A percentile compares a stretch with the other conserved stretches of the same genome.
Conservation (phyloP, 2,113 vertebrate species). For the Rhinichthys klamathensis region DNA sequence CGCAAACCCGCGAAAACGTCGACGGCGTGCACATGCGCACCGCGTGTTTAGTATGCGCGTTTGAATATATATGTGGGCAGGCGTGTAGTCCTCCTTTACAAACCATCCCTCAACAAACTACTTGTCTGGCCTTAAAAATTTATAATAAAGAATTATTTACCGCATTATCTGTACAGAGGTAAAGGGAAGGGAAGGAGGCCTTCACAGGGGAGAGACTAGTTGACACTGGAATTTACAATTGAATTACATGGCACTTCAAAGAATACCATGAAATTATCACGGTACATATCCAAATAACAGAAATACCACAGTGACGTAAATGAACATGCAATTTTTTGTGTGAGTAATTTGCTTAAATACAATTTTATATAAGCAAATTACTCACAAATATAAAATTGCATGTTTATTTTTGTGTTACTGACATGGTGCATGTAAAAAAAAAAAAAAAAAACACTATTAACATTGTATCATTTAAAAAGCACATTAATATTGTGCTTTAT, state of each 20-base stretch:
- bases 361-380: background rate
- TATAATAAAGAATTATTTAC: no score
- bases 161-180: no score
- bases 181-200: no score
- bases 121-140: no score
- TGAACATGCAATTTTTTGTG: background rate
- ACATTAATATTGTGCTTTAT: background rate
- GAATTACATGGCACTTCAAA: background rate
- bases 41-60: no score
- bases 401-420: background rate
- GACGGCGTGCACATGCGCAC: no score
- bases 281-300: background rate
- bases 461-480: background rate
- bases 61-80: no score
- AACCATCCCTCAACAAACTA: no score
- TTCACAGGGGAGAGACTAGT: no score
- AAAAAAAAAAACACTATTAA: background rate
- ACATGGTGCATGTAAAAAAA: background rate
- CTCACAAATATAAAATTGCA: background rate
- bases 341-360: background rate
- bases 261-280: background rate
- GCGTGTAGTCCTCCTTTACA: no score
- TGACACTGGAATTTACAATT: background rate
- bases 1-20: no score
- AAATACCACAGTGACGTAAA: background rate